phyloP scores from a whole-genome alignment of 2,113 vertebrate species.

The Osmerus eperlanus region DNA sequence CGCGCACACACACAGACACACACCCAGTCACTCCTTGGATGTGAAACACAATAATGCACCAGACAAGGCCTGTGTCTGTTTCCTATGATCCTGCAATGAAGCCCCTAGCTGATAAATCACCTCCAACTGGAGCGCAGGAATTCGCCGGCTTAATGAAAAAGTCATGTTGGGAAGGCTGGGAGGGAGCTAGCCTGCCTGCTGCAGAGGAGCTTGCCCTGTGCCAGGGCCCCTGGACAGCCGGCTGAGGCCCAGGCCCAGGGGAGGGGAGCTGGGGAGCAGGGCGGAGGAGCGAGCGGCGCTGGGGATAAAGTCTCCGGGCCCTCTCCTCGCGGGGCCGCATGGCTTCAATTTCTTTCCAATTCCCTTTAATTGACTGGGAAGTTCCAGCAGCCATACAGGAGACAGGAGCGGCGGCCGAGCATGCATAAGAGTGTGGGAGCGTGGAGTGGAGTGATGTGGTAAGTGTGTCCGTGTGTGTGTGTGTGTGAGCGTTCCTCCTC shows the following conservation, averaged over 20 bases:
- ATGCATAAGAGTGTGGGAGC: constrained; percentile 30
- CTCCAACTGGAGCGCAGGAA: constrained; percentile 75
- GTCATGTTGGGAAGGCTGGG: constrained; percentile 71
- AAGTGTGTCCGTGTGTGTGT: constrained; percentile 6
- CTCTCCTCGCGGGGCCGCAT: constrained; percentile 30
- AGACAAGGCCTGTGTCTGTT: constrained; percentile 69
- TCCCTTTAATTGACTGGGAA: constrained; percentile 60
- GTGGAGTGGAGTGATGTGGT: constrained; percentile 23
- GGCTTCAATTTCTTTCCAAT: constrained; percentile 49
- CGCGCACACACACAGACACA: constrained; percentile 28
- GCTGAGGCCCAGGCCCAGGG: constrained; percentile 50
- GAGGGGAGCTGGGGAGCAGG: constrained; percentile 50
- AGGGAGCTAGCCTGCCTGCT: constrained; percentile 45
- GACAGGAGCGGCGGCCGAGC: constrained; percentile 38
- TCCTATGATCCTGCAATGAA: constrained; percentile 77
- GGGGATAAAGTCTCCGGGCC: neutral
- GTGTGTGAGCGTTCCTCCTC: constrained; percentile 11
- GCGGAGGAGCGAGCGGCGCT: constrained; percentile 24
- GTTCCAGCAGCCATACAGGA: constrained; percentile 48
- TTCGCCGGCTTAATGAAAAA: constrained; percentile 87
- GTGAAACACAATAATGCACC: constrained; percentile 72
- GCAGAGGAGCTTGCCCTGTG: constrained; percentile 43
- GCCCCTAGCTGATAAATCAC: constrained; percentile 80
- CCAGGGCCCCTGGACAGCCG: constrained; percentile 54
- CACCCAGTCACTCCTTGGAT: constrained; percentile 38